Percentiles rank a stretch among this genome's conserved stretches.
These are phyloP conservation scores for Drosophila busckii DNA, from an alignment of 1,140 invertebrate genomes.

Conservation along the genomic window DNA sequence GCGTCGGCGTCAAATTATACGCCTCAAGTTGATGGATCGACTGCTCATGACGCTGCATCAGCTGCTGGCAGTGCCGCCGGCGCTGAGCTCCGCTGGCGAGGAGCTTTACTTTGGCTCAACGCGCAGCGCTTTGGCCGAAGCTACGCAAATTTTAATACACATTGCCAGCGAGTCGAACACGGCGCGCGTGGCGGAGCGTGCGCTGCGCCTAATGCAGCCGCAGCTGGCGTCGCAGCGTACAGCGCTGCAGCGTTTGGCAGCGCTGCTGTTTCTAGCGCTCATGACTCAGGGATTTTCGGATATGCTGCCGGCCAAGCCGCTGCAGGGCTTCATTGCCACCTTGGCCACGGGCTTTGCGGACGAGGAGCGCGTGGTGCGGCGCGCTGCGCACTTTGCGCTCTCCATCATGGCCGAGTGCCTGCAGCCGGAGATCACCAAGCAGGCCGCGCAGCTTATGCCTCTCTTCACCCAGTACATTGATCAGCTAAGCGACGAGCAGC, in stretches of 20 bases:
- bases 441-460: constrained; percentile 2
- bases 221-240: constrained; percentile 1
- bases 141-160: background rate
- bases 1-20: constrained; percentile 9
- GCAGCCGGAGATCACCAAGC: constrained; percentile 22
- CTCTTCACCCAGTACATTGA: constrained; percentile 16
- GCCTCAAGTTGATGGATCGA: constrained; percentile 21
- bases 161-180: constrained; percentile 10
- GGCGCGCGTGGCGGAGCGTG: constrained; percentile 5
- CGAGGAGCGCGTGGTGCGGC: constrained; percentile 1
- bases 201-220: constrained; percentile 14
- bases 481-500: background rate
- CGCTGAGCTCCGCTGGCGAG: constrained; percentile 2
- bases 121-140: background rate
- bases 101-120: constrained; percentile 1
- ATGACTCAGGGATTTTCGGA: constrained; percentile 18
- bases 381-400: constrained; percentile 1
- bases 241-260: background rate
- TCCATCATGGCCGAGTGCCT: constrained; percentile 18
- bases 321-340: constrained; percentile 1
- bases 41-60: constrained; percentile 6
- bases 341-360: constrained; percentile 12
- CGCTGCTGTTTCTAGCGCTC: constrained; percentile 1
- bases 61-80: background rate
- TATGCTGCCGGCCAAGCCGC: background rate